phyloP scores from a whole-genome alignment of 2,888 invertebrate genomes.

The Coelopa pilipes region DNA sequence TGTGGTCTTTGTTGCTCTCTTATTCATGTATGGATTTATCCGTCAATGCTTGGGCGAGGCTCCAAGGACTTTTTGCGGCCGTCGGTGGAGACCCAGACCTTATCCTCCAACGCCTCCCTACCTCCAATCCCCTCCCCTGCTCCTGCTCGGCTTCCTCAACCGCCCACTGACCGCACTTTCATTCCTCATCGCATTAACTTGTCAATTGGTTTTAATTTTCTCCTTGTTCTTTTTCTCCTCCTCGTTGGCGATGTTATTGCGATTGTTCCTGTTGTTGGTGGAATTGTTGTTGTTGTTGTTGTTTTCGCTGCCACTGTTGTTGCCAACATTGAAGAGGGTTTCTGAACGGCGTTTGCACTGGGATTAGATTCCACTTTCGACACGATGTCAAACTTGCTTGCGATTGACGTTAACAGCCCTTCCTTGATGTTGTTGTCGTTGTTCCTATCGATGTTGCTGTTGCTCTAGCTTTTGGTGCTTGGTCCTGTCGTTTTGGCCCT shows the following conservation, averaged over 20 bases:
- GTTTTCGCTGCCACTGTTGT: slow-evolving; percentile 12
- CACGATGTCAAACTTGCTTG: slow-evolving; percentile 22
- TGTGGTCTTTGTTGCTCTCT: slow-evolving; percentile 46
- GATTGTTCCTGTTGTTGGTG: neutral
- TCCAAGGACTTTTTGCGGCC: slow-evolving; percentile 9
- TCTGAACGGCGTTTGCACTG: neutral
- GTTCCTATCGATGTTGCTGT: neutral
- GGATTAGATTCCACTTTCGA: slow-evolving; percentile 21
- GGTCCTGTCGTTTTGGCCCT: too few species aligned
- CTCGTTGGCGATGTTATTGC: neutral
- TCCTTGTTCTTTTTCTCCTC: neutral
- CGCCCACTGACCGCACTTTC: slow-evolving; percentile 51
- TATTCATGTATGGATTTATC: slow-evolving; percentile 59
- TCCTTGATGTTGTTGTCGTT: neutral
- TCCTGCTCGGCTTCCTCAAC: too few species aligned
- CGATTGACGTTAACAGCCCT: slow-evolving; percentile 5
- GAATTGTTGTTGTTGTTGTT: slow-evolving; percentile 1
- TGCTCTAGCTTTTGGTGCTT: neutral
- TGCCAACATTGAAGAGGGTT: slow-evolving; percentile 19
- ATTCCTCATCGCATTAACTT: slow-evolving; percentile 59
- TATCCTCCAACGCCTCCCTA: neutral
- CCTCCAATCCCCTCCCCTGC: too few species aligned
- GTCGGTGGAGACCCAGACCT: neutral
- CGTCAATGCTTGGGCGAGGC: slow-evolving; percentile 54
- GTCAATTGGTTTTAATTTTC: slow-evolving; percentile 46